phyloP scores from a whole-genome alignment of 2,888 invertebrate genomes.

The Pterobdella sp. region DNA sequence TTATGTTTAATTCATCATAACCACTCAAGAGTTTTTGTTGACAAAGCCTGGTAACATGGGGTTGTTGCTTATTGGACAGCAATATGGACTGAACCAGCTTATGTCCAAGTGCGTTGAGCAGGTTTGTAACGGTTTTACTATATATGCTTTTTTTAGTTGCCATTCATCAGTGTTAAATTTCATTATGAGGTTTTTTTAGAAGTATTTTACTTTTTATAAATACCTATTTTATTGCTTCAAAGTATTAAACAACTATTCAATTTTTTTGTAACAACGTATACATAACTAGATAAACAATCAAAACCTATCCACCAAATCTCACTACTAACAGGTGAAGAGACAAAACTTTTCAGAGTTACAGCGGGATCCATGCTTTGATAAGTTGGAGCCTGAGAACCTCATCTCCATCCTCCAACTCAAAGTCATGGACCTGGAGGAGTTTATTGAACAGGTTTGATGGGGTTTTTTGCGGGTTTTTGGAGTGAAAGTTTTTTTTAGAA shows the following conservation, averaged over 20 bases:
- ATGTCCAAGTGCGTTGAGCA: slow-evolving; percentile 41
- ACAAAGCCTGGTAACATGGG: slow-evolving; percentile 42
- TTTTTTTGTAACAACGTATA: no score
- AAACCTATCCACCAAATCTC: neutral
- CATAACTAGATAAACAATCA: neutral
- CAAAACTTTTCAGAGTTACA: slow-evolving; percentile 42
- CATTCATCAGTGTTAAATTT: neutral
- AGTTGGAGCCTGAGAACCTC: slow-evolving; percentile 42
- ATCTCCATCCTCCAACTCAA: slow-evolving; percentile 40
- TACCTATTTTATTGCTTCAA: neutral
- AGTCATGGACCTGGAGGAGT: slow-evolving; percentile 36
- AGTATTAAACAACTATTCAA: neutral
- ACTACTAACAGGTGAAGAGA: slow-evolving; percentile 21
- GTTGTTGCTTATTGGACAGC: slow-evolving; percentile 42
- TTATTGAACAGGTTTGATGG: slow-evolving; percentile 30
- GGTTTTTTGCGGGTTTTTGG: slow-evolving; percentile 15
- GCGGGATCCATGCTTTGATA: slow-evolving; percentile 39
- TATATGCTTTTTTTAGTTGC: neutral
- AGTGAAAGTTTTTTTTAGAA: no score
- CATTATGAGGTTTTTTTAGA: neutral
- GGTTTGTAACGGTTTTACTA: slow-evolving; percentile 36
- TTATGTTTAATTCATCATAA: neutral
- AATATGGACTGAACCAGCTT: slow-evolving; percentile 40
- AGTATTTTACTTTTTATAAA: neutral
- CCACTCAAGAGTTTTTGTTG: slow-evolving; percentile 42